Evolutionary conservation across 2,888 invertebrate genomes (phyloP), one percentile per base, ranked within the genome.

Genomic region (Noctua comes): DNA sequence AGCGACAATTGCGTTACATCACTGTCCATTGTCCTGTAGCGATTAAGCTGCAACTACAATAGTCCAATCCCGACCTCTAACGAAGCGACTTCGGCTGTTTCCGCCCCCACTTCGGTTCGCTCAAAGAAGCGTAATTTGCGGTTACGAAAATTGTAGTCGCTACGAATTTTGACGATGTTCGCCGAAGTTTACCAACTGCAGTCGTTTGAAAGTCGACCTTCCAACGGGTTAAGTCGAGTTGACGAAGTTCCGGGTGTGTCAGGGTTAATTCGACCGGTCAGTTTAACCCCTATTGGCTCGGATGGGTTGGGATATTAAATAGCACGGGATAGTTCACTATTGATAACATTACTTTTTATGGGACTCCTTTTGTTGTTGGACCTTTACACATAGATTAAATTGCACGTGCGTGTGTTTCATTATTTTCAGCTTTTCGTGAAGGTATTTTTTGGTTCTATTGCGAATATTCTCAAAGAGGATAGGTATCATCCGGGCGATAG

Each of bases 91-190:
- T 96, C 95, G 95, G 91, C 91, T 90, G 91, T 93, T 95, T 95
- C 96, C 96, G 96, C 91, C 91, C 86, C 90, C 92, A 93, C 94
- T 93, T 94, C 93, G 93, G 92, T 85, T 89, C 92, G 91, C 91
- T 95, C 95, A 94, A 96, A 96, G 96, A 96, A 94, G 93, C 92
- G 94, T 95, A 96, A 96, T 96, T 96, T 96, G 96, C 92, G 96
- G 96, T 91, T 90, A 88, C 91, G 92, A 93, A 95, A 95, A 95
- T 95, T 94, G 95, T 93, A 92, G 93, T 91, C 89, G 90, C 90
- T 90, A 90, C 92, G 93, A 93, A 93, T 94, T 95, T 94, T 94
- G 94, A 91, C 93, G 92, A 92, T 88, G 91, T 88, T 90, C 90
- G 88, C 82, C 88, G 83, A 91, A 93, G 92, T 93, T 92, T 88